Evolutionary conservation across 2,797 vertebrate species (phyloP).

Genomic region (Xenops minutus): DNA sequence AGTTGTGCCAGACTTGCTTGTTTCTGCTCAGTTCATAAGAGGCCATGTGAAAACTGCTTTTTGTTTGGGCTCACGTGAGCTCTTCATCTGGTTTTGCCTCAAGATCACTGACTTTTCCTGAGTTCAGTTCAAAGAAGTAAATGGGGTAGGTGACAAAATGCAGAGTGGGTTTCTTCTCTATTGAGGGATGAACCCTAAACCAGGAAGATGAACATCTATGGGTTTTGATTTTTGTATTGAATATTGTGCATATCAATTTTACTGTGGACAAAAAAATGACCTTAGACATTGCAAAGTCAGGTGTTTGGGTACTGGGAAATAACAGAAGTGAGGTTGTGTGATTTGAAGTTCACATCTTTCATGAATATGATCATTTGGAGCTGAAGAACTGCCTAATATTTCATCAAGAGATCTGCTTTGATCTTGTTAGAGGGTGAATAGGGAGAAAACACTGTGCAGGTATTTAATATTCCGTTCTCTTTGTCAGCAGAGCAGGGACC

Average conservation of each 20-base stretch:
- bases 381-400: neutral
- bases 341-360: neutral
- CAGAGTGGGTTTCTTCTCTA: neutral
- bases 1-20: neutral
- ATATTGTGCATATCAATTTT: accelerated
- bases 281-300: neutral
- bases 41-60: neutral
- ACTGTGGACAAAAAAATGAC: neutral
- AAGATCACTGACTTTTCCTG: neutral
- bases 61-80: neutral
- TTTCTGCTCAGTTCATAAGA: neutral
- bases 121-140: neutral
- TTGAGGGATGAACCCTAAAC: neutral
- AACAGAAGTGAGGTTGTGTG: neutral
- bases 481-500: neutral
- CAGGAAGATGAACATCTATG: neutral
- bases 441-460: neutral
- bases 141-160: neutral
- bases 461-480: neutral
- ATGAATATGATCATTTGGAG: neutral
- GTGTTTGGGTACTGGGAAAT: neutral
- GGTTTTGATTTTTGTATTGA: neutral
- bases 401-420: neutral
- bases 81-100: neutral
- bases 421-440: neutral